Percentiles rank a stretch among this genome's conserved stretches.
Conservation (phyloP, 2,797 vertebrate species). For the Bovichtus variegatus region DNA sequence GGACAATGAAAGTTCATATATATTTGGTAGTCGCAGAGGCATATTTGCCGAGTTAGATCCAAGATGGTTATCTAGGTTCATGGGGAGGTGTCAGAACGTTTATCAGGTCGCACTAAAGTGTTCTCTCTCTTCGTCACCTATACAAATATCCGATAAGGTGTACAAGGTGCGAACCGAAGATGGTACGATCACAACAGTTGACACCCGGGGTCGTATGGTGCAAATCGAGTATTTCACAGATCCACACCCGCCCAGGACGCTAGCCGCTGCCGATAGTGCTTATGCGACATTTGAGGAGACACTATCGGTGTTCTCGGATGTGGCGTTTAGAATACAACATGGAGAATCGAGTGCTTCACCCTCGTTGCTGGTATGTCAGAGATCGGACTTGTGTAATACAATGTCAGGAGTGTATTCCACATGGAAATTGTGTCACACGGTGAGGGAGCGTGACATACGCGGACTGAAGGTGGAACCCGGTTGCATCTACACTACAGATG, state of each 20-base stretch:
- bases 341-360: background rate
- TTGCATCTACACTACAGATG: background rate
- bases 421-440: background rate
- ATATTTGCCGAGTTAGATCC: constrained; percentile 8
- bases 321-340: background rate
- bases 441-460: constrained; percentile 5
- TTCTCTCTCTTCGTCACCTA: background rate
- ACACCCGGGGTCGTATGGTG: background rate
- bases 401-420: background rate
- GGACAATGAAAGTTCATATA: background rate
- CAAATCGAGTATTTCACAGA: background rate
- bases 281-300: background rate
- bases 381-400: background rate
- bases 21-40: background rate
- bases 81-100: background rate
- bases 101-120: background rate
- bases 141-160: background rate
- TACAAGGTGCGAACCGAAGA: too few species aligned
- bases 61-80: background rate
- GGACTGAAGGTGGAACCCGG: background rate
- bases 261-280: background rate
- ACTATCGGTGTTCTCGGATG: background rate
- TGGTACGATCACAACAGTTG: background rate
- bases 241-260: background rate
- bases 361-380: background rate